Base-by-base conservation (phyloP, 2,797 vertebrate genomes). In the Neosalanx taihuensis region DNA sequence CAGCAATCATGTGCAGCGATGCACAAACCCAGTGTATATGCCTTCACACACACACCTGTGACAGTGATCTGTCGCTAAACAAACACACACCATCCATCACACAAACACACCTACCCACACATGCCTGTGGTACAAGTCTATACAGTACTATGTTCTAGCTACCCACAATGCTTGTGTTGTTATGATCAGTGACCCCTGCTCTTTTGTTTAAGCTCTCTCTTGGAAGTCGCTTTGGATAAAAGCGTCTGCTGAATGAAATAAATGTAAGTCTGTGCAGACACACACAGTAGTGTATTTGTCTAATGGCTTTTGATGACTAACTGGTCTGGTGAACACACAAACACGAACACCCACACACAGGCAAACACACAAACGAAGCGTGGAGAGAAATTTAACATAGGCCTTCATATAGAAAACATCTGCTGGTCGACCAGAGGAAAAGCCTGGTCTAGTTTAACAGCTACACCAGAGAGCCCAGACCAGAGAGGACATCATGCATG, bases 341-440 rank as follows among this genome's bases (percentile, higher is more conserved):
- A 64, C 33, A 73, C n/a, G 20, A 6, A 60, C 37, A n/a, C n/a
- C 9, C 46, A 51, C 15, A 17, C 12, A 57, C 9, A 49, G 3
- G 23, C 23, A 29, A 23, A 41, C 23, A 57, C 33, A 53, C n/a
- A 33, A 13, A 30, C 23, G 29, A 41, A 53, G 41, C 63, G 10
- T 57, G 23, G 57, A 46, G 23, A 60, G 60, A 65, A 33, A 15
- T 63, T 71, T 5, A 53, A 65, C 62, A 65, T 6, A 67, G 29
- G 53, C n/a, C 33, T 46, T 74, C 72, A 77, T 77, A 71, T 74
- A 72, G 72, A 59, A 58, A 67, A 33, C 76, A 77, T 68, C 76
- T 77, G 76, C 63, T 58, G 64, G 64, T 58, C 41, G 70, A 63
- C 59, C 49, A n/a, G 51, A 53, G 59, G 20, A 71, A 53, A 15